Evolutionary conservation across 2,113 vertebrate genomes (phyloP).

Genomic region (Pseudonaja textilis): DNA sequence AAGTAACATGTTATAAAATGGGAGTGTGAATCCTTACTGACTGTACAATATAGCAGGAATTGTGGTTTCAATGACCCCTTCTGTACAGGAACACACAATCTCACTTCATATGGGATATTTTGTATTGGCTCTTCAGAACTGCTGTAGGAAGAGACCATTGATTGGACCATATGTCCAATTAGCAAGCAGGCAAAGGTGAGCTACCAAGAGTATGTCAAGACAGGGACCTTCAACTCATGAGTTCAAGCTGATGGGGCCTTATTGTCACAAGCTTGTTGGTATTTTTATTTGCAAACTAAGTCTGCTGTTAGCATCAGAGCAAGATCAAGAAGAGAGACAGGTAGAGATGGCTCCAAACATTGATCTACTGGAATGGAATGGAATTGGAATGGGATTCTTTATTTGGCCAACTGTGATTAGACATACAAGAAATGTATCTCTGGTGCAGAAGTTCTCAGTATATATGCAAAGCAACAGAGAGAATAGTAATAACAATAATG

Average conservation of each 20-base stretch:
- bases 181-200: not conserved
- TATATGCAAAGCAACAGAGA: not conserved
- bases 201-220: too few species aligned
- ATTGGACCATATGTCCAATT: too few species aligned
- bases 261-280: not conserved
- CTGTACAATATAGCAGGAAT: too few species aligned
- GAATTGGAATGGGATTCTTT: not conserved
- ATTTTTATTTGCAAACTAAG: not conserved
- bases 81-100: not conserved
- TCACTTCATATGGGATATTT: too few species aligned
- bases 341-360: constrained; percentile 15
- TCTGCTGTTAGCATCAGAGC: not conserved
- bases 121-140: too few species aligned
- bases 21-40: too few species aligned
- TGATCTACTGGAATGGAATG: not conserved
- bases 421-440: not conserved
- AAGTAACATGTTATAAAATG: too few species aligned
- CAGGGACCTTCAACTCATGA: not conserved
- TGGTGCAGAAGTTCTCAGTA: not conserved
- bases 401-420: not conserved
- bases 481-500: not conserved
- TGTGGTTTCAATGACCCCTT: too few species aligned
- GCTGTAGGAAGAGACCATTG: too few species aligned
- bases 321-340: not conserved
- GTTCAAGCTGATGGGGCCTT: not conserved